These are phyloP conservation scores for Cataglyphis albicans DNA, from an alignment of 2,888 invertebrate genomes.

Conservation along the genomic window DNA sequence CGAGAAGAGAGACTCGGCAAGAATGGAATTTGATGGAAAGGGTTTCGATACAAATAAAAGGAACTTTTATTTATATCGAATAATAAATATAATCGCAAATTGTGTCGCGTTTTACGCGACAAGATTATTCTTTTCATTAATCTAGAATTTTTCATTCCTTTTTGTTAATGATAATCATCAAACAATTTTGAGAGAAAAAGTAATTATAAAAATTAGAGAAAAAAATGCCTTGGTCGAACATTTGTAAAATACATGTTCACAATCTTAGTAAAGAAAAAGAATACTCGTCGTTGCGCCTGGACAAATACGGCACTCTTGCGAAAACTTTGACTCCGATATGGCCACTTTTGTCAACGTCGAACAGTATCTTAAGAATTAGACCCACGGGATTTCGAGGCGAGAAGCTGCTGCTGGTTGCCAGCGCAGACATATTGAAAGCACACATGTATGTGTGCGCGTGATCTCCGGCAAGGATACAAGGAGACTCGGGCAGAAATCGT, in stretches of 20 bases:
- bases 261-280: neutral
- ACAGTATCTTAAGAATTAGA: constrained; percentile 64
- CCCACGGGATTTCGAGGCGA: constrained; percentile 62
- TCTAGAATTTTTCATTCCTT: neutral
- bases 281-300: neutral
- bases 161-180: neutral
- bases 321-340: constrained; percentile 45
- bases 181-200: neutral
- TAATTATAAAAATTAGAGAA: neutral
- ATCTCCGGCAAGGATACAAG: constrained; percentile 28
- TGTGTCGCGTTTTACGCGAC: neutral
- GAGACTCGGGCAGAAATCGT: constrained; percentile 39
- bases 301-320: constrained; percentile 36
- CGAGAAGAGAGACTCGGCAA: constrained; percentile 59
- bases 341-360: constrained; percentile 55
- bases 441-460: constrained; percentile 51
- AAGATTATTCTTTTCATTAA: neutral
- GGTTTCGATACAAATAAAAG: constrained; percentile 41
- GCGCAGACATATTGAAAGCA: constrained; percentile 47
- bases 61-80: neutral
- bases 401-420: constrained; percentile 33
- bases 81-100: neutral
- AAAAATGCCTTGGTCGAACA: neutral
- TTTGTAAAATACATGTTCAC: neutral
- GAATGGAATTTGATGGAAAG: constrained; percentile 62